Conservation (phyloP, 2,797 vertebrate genomes). For the Heteromormyrus szaboi region DNA sequence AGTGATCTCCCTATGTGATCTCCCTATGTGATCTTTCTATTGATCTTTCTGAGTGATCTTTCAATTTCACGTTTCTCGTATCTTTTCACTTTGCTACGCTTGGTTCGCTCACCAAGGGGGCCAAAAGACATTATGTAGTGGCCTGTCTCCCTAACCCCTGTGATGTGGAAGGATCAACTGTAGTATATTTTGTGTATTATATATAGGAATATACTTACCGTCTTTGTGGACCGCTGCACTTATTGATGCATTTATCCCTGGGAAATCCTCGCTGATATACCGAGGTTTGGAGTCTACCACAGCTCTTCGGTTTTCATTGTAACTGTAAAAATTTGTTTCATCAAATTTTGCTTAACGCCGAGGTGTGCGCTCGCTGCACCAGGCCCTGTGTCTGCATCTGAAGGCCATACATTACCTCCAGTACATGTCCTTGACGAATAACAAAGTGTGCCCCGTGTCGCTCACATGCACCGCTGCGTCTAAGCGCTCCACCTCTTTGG, state of each 20-base stretch:
- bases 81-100: neutral
- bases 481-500: slow-evolving; percentile 56
- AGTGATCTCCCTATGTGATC: neutral
- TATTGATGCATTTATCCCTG: slow-evolving; percentile 55
- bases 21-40: neutral
- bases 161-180: neutral
- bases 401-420: slow-evolving; percentile 58
- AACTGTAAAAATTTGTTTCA: slow-evolving; percentile 45
- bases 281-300: slow-evolving; percentile 61
- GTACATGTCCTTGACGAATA: slow-evolving; percentile 64
- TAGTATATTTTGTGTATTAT: neutral
- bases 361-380: neutral
- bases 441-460: slow-evolving; percentile 60
- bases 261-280: slow-evolving; percentile 59
- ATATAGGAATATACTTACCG: slow-evolving; percentile 41
- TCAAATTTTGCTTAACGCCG: neutral
- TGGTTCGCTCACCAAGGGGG: neutral
- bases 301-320: slow-evolving; percentile 57
- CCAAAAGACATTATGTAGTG: neutral
- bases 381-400: neutral
- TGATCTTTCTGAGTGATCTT: neutral
- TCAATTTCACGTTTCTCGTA: neutral
- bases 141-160: neutral
- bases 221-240: slow-evolving; percentile 59
- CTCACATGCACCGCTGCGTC: slow-evolving; percentile 63